Conservation (phyloP, 2,797 vertebrate genomes). For the Dromococcyx pavoninus region DNA sequence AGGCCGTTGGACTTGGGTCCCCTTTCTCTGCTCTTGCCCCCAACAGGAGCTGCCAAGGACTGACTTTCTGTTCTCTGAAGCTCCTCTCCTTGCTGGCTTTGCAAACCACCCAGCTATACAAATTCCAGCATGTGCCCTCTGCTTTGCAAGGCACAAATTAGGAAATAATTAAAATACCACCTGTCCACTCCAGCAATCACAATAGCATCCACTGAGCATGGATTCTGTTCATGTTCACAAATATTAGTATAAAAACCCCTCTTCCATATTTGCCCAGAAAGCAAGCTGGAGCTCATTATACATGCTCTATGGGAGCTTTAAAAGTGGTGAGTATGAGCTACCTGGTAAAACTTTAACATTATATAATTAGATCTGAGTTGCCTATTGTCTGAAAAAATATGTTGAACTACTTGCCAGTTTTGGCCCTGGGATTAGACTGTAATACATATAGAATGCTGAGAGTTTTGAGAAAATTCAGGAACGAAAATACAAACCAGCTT, state of each 20-base stretch:
- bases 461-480: slow-evolving; percentile 36
- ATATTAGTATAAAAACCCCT: background rate
- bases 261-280: slow-evolving; percentile 21
- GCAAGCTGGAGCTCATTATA: background rate
- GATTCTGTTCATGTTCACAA: background rate
- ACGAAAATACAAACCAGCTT: slow-evolving; percentile 14
- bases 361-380: background rate
- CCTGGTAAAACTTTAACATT: background rate
- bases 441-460: background rate
- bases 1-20: background rate
- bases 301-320: background rate
- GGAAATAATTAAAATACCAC: background rate
- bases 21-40: background rate
- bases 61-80: background rate
- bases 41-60: background rate
- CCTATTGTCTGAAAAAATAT: slow-evolving; percentile 11
- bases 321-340: background rate
- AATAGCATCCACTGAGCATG: background rate
- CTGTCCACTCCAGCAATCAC: background rate
- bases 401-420: background rate
- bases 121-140: background rate
- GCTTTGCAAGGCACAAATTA: background rate
- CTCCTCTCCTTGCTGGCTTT: background rate
- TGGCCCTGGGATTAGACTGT: background rate
- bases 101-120: background rate